Evolutionary conservation across 2,888 invertebrate species (phyloP), one percentile per base, ranked within the genome.

Genomic region (Drosophila antonietae): DNA sequence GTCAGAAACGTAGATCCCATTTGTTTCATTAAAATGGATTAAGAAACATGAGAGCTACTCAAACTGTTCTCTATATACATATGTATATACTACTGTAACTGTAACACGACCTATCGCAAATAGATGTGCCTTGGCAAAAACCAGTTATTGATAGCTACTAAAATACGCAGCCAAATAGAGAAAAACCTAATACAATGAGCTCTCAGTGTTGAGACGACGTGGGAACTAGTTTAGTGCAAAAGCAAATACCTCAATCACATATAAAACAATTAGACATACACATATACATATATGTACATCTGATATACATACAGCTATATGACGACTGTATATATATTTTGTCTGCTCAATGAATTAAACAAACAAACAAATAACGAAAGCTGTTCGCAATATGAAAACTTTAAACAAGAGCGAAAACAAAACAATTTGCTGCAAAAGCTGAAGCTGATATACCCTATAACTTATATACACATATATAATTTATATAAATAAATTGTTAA

Each of bases 161-260:
- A 33, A 33, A 33, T 20, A 15, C 49, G 6, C 14, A 33, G 33
- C 33, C 44, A 51, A 73, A 56, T 60, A 37, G 51, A 68, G 51
- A 35, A 61, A 43, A 60, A 63, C 33, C 39, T 53, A 69, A 64
- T 49, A 65, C 71, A 77, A 66, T 71, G 33, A 52, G 46, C 14
- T 68, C 31, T 56, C 35, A 53, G 35, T 67, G 31, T 8, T 31
- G 12, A 35, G n/a, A 56, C 43, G 57, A 28, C 28, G 39, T 60
- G 61, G 23, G 59, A 77, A 66, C 75, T 58, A 77, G 75, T 75
- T 75, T 76, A 61, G 18, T 7, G 55, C 57, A 57, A 55, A 57
- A 41, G 53, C 15, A 52, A 18, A 31, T 12, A n/a, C 20, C 55
- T 23, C 44, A 53, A 37, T 39, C 67, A 49, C 46, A 67, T n/a